A percentile compares a stretch with the other conserved stretches of the same genome.
Conservation (phyloP, 2,888 invertebrate genomes). For the Uloborus plumipes region DNA sequence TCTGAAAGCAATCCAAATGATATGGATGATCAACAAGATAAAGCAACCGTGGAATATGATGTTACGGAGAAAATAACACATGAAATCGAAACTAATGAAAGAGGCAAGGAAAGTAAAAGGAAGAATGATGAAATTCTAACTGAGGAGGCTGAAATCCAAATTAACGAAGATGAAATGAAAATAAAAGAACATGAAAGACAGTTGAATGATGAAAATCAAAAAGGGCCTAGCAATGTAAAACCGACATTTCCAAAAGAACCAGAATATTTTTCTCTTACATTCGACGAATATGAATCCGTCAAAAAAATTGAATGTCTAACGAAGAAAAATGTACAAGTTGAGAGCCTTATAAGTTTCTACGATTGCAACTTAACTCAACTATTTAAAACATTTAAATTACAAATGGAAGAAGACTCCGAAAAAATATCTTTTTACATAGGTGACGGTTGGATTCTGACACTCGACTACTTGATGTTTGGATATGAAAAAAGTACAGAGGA, state of each 20-base stretch:
- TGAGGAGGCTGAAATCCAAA: neutral
- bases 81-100: neutral
- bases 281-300: constrained; percentile 11
- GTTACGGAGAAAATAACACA: neutral
- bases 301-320: constrained; percentile 42
- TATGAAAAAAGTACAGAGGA: neutral
- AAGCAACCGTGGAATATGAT: no score
- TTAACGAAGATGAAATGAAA: neutral
- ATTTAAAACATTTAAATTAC: constrained; percentile 5
- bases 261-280: constrained; percentile 32
- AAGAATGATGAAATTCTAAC: neutral
- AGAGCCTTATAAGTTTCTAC: constrained; percentile 28
- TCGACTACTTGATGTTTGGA: constrained; percentile 34
- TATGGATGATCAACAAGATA: no score
- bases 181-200: neutral
- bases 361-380: constrained; percentile 13
- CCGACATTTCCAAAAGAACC: constrained; percentile 27
- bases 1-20: no score
- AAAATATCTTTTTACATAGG: constrained; percentile 15
- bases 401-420: neutral
- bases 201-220: neutral
- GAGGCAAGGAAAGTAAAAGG: neutral
- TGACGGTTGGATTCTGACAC: constrained; percentile 26
- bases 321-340: constrained; percentile 14
- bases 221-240: neutral